These are phyloP conservation scores for Phoxinus dragarum DNA, from an alignment of 2,797 vertebrate genomes.

Conservation along the genomic window DNA sequence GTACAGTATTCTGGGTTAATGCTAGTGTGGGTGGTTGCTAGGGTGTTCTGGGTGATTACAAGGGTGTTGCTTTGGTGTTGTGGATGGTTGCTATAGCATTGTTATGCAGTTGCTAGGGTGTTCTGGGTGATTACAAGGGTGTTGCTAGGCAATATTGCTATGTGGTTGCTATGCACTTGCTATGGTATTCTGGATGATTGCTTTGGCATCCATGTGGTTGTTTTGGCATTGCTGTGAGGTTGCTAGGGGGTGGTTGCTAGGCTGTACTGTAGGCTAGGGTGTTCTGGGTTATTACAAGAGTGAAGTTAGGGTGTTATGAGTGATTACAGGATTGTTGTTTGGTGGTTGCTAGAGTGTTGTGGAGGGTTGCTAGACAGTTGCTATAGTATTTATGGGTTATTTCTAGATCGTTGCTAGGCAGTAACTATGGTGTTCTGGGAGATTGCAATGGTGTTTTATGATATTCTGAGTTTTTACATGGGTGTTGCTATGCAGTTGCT, in stretches of 20 bases:
- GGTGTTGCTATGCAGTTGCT: not conserved
- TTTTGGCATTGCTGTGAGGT: not conserved
- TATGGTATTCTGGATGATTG: not conserved
- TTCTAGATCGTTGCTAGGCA: not conserved
- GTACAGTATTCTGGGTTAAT: not conserved
- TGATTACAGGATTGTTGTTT: too few species aligned
- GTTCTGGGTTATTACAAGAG: too few species aligned
- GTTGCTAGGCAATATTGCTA: not conserved
- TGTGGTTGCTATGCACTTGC: not conserved
- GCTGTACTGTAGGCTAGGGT: too few species aligned
- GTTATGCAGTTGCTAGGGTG: not conserved
- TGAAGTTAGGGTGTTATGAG: too few species aligned
- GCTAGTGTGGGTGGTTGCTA: not conserved
- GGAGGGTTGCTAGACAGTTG: not conserved
- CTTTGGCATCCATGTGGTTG: too few species aligned
- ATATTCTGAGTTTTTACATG: not conserved
- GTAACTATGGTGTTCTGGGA: not conserved
- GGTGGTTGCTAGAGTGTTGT: not conserved
- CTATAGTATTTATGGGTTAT: not conserved
- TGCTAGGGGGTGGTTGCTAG: not conserved
- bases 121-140: not conserved
- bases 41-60: not conserved
- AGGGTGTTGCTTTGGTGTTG: not conserved
- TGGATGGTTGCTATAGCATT: not conserved
- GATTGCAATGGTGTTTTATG: not conserved